Evolutionary conservation across 2,888 invertebrate genomes (phyloP).

Genomic region (Hipparchia sbordonii): DNA sequence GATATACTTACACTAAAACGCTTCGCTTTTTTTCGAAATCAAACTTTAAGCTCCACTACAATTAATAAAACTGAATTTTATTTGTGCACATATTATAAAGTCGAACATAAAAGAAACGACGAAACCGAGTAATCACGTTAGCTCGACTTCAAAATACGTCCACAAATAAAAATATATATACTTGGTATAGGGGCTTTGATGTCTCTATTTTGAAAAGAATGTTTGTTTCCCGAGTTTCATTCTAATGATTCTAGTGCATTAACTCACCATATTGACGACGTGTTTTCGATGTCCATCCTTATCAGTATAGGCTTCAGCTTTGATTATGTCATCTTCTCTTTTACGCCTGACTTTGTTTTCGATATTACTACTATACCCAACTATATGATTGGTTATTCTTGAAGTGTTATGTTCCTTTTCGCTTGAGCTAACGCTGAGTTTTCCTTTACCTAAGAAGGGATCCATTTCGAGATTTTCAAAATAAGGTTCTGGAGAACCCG

Average conservation of each 20-base stretch:
- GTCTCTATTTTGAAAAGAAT: too few relatives aligned
- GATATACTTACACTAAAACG: too few relatives aligned
- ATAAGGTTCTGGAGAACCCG: conserved; percentile 69
- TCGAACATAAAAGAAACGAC: too few relatives aligned
- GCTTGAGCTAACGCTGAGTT: conserved; percentile 63
- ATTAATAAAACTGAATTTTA: too few relatives aligned
- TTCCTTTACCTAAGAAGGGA: conserved; percentile 63
- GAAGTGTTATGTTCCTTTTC: conserved; percentile 66
- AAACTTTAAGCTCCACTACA: too few relatives aligned
- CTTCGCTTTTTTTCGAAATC: too few relatives aligned
- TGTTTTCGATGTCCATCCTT: conserved; percentile 87
- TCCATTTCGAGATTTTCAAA: conserved; percentile 79
- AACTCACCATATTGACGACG: conserved; percentile 88
- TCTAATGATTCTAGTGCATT: not conserved
- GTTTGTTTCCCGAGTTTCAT: not conserved
- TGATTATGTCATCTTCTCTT: conserved; percentile 87
- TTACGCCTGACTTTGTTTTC: conserved; percentile 80
- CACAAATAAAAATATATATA: too few relatives aligned
- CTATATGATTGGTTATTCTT: conserved; percentile 47
- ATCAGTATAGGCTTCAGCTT: conserved; percentile 86
- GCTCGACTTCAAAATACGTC: too few relatives aligned
- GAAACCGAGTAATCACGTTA: too few relatives aligned
- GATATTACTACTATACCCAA: conserved; percentile 57
- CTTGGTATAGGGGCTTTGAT: too few relatives aligned
- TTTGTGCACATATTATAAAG: too few relatives aligned